Conservation (phyloP, 2,888 invertebrate genomes). For the Papilio gigon region DNA sequence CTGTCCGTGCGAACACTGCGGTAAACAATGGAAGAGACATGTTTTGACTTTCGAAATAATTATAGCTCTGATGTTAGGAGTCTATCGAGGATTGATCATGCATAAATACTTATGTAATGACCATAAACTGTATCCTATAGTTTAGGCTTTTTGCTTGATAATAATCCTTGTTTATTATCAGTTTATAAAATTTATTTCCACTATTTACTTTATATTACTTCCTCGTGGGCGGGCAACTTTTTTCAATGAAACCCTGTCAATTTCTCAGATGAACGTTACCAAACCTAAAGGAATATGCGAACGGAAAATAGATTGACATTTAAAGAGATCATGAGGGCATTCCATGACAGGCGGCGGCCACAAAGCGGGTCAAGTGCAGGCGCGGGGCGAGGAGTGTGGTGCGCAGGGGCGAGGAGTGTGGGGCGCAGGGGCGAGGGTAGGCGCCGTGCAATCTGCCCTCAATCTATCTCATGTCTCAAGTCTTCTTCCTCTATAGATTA, state of each 20-base stretch:
- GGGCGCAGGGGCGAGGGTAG: not conserved
- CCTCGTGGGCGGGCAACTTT: too few species aligned
- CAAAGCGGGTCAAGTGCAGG: conserved; percentile 38
- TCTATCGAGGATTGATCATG: not conserved
- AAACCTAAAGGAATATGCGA: conserved; percentile 21
- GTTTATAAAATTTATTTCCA: too few species aligned
- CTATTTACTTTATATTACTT: too few species aligned
- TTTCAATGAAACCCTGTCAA: not conserved
- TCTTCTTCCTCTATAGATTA: not conserved
- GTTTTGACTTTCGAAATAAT: not conserved
- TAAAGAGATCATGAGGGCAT: conserved; percentile 30
- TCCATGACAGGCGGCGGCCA: conserved; percentile 19
- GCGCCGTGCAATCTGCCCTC: conserved; percentile 16
- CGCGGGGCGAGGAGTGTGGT: not conserved
- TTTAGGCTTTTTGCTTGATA: not conserved
- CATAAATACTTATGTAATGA: not conserved
- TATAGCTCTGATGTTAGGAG: not conserved
- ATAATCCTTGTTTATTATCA: too few species aligned
- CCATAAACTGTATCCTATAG: not conserved
- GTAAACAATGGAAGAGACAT: too few species aligned
- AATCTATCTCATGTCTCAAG: conserved; percentile 10
- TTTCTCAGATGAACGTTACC: not conserved
- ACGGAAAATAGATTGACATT: conserved; percentile 27
- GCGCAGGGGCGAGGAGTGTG: conserved; percentile 3
- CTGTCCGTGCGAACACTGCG: too few species aligned